phyloP scores from a whole-genome alignment of 2,113 vertebrate species.

The Dascyllus trimaculatus region DNA sequence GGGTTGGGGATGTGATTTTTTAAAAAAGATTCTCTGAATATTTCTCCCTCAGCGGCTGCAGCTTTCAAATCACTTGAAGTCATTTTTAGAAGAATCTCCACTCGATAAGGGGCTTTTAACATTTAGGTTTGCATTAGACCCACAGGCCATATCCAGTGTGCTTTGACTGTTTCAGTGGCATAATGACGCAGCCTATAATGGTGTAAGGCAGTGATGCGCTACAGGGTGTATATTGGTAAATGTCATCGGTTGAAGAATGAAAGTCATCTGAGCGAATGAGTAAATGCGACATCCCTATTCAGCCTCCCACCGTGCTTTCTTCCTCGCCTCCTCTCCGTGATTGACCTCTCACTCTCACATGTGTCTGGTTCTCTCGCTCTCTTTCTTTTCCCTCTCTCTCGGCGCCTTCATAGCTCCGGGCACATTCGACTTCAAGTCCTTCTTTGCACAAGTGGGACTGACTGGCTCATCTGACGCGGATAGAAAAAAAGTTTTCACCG shows the following conservation, averaged over 20 bases:
- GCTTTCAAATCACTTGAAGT: constrained; percentile 4
- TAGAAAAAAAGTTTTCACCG: constrained; percentile 77
- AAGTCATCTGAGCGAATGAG: constrained; percentile 74
- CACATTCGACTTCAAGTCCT: constrained; percentile 80
- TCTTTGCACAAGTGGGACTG: constrained; percentile 84
- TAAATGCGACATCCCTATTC: constrained; percentile 69
- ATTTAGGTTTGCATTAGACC: constrained; percentile 48
- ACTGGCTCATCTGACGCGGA: constrained; percentile 64
- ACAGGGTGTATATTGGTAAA: constrained; percentile 70
- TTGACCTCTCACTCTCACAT: constrained; percentile 55
- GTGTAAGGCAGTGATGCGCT: constrained; percentile 48
- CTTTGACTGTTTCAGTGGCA: constrained; percentile 55
- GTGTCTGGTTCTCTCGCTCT: constrained; percentile 49
- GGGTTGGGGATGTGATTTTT: too few relatives aligned
- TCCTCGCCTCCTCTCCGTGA: constrained; percentile 46
- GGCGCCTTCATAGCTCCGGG: constrained; percentile 73
- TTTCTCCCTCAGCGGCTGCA: background rate
- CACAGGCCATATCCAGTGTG: constrained; percentile 36
- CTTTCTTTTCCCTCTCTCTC: constrained; percentile 13
- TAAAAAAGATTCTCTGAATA: too few relatives aligned
- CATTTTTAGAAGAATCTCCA: constrained; percentile 8
- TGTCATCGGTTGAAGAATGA: constrained; percentile 70
- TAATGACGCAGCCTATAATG: constrained; percentile 32
- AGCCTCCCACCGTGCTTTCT: constrained; percentile 36
- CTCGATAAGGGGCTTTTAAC: constrained; percentile 29